phyloP scores from a whole-genome alignment of 2,113 vertebrate species.

The Dromaius novaehollandiae region DNA sequence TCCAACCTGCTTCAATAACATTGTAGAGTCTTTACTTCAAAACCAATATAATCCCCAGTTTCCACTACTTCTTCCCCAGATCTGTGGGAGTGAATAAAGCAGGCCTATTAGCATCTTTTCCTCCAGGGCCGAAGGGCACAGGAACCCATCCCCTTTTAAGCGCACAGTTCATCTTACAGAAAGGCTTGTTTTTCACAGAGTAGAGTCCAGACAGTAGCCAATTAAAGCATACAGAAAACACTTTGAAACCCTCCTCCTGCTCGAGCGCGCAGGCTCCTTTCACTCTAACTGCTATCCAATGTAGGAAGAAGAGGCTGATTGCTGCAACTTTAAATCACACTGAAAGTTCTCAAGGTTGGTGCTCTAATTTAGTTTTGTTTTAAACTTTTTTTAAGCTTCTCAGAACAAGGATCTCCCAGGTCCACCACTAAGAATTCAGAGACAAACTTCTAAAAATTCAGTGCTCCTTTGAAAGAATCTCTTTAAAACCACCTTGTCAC shows the following conservation, averaged over 20 bases:
- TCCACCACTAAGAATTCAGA: conserved; percentile 83
- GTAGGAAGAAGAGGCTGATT: conserved; percentile 74
- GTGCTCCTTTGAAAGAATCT: conserved; percentile 76
- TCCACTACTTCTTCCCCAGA: conserved; percentile 41
- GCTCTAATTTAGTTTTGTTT: conserved; percentile 75
- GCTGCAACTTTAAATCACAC: conserved; percentile 83
- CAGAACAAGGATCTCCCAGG: conserved; percentile 76
- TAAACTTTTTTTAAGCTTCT: conserved; percentile 63
- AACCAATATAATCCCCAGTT: conserved; percentile 70
- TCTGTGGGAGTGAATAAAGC: conserved; percentile 40
- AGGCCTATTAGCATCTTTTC: conserved; percentile 48
- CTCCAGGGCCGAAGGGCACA: conserved; percentile 72
- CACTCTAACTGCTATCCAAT: conserved; percentile 60
- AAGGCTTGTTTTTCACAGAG: conserved; percentile 71
- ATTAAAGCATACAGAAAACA: conserved; percentile 78
- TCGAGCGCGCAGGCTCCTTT: conserved; percentile 65
- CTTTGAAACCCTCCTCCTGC: conserved; percentile 72
- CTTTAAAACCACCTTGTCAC: conserved; percentile 76
- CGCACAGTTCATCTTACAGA: conserved; percentile 65
- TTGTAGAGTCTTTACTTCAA: conserved; percentile 49
- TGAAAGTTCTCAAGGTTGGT: conserved; percentile 77
- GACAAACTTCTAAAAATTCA: conserved; percentile 79
- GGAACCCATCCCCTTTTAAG: conserved; percentile 70
- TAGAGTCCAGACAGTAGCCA: conserved; percentile 78
- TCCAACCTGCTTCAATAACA: conserved; percentile 14